phyloP scores from a whole-genome alignment of 1,140 invertebrate species.

The Philopotamus ludificatus region DNA sequence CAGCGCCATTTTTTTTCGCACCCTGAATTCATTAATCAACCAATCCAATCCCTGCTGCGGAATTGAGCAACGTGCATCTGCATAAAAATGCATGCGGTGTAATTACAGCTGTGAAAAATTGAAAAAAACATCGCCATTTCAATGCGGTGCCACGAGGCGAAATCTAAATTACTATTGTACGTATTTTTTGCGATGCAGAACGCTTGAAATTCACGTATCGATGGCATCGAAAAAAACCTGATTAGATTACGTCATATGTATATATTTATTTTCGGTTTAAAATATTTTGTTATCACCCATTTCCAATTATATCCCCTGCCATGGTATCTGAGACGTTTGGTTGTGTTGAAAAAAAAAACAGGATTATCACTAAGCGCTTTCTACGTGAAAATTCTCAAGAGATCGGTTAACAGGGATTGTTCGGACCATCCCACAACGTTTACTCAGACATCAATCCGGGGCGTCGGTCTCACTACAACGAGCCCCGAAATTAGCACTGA shows the following conservation, averaged over 20 bases:
- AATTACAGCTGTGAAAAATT: neutral
- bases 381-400: neutral
- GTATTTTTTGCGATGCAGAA: too few species aligned
- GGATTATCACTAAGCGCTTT: neutral
- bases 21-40: too few species aligned
- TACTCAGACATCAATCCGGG: conserved; percentile 17
- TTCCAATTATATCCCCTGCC: neutral
- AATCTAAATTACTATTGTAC: too few species aligned
- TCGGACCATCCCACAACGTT: conserved; percentile 12
- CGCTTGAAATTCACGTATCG: neutral
- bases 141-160: neutral
- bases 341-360: neutral
- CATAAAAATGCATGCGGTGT: too few species aligned
- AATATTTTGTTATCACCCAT: neutral
- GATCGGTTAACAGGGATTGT: conserved; percentile 20
- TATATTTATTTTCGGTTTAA: neutral
- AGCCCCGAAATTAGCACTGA: conserved; percentile 11
- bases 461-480: neutral
- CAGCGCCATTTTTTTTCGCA: too few species aligned
- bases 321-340: neutral
- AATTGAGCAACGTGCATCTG: too few species aligned
- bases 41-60: too few species aligned
- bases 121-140: neutral
- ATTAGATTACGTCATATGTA: neutral
- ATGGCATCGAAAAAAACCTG: neutral